A percentile compares a stretch with the other conserved stretches of the same genome.
Evolutionary conservation across 2,888 invertebrate genomes (phyloP).

Genomic region (Trachelus troglodyta): DNA sequence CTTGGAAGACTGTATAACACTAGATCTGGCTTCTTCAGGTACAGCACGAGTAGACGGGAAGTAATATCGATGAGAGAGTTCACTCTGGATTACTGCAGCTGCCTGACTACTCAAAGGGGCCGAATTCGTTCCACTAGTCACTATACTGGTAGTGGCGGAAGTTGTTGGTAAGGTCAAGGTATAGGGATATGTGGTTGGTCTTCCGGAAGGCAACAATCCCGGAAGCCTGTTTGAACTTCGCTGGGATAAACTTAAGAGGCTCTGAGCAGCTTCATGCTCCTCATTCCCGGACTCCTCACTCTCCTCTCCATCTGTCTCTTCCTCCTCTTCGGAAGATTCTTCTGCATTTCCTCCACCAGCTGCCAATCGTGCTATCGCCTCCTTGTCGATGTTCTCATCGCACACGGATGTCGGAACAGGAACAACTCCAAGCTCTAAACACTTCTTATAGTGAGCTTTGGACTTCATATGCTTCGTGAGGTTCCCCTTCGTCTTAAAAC

Average conservation of each 20-base stretch:
- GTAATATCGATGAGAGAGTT: slow-evolving; percentile 59
- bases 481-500: slow-evolving; percentile 98
- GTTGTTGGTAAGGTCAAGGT: slow-evolving; percentile 47
- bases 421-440: slow-evolving; percentile 83
- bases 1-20: slow-evolving; percentile 45
- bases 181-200: slow-evolving; percentile 79
- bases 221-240: slow-evolving; percentile 67
- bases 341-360: slow-evolving; percentile 72
- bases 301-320: slow-evolving; percentile 52
- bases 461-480: slow-evolving; percentile 99
- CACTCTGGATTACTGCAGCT: slow-evolving; percentile 50
- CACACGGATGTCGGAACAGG: slow-evolving; percentile 78
- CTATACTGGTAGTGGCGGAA: slow-evolving; percentile 38
- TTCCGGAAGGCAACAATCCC: slow-evolving; percentile 71
- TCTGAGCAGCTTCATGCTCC: slow-evolving; percentile 88
- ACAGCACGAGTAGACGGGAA: slow-evolving; percentile 58
- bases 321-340: slow-evolving; percentile 64
- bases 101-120: slow-evolving; percentile 34
- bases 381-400: slow-evolving; percentile 71
- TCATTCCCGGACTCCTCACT: slow-evolving; percentile 62
- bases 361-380: slow-evolving; percentile 68
- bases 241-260: slow-evolving; percentile 80
- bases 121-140: slow-evolving; percentile 20
- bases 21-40: slow-evolving; percentile 35
- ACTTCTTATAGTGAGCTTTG: slow-evolving; percentile 95